Evolutionary conservation across 2,797 vertebrate species (phyloP), one percentile per base, ranked within the genome.

Genomic region (Octomys mimax): DNA sequence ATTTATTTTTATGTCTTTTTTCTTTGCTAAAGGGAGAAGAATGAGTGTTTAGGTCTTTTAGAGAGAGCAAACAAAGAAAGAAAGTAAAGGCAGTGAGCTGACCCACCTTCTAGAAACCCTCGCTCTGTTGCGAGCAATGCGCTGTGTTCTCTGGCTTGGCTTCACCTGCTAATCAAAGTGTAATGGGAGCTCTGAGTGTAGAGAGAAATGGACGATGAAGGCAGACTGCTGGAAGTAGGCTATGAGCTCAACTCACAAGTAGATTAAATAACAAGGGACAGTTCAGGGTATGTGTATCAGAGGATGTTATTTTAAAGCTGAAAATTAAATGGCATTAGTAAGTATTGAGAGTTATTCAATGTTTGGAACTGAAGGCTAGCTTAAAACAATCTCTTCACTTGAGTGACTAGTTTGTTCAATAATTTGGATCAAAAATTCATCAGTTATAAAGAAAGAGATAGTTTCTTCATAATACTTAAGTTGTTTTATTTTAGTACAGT

Each of bases 381-480:
- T 87, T 95, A 62, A 75, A 84, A 81, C 80, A 16, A 77, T 39
- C 8, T 73, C 57, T 59, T 59, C 62, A 94, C 18, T 81, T 68
- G 21, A 71, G 10, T 96, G 19, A 89, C 2, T 73, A 90, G 22
- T 57, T 8, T 84, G 21, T 79, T 78, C 66, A 85, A 46, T 77
- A 61, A 84, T 92, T 94, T 92, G 82, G 13, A 81, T 75, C 68
- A 81, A n/a, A 94, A 94, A 87, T 62, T 12, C 89, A 22, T 57
- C n/a, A 77, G 6, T 81, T 81, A 68, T 33, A 73, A 80, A 95
- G n/a, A 89, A 85, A 39, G 36, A 68, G 22, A 0, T 77, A 54
- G 2, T 57, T 88, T 89, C 24, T 64, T 68, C 71, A 71, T 57
- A 66, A 75, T 42, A 31, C 6, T 82, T 57, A 75, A 49, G 36